A percentile compares a stretch with the other conserved stretches of the same genome.
Evolutionary conservation across 2,888 invertebrate species (phyloP).

Genomic region (Sycophila texana): DNA sequence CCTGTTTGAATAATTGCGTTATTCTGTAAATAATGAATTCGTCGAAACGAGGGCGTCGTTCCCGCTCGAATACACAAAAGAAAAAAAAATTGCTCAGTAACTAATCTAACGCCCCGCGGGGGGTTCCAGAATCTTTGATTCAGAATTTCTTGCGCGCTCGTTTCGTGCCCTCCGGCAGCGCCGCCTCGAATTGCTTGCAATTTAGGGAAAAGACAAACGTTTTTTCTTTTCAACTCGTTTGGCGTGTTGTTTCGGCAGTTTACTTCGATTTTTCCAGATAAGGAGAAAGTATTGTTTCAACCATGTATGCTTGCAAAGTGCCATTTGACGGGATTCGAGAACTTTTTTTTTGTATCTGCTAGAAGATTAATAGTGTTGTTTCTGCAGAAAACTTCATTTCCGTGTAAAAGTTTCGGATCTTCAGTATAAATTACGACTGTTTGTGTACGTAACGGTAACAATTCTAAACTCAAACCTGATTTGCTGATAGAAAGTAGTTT

Average conservation of each 20-base stretch:
- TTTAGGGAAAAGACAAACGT: slow-evolving; percentile 16
- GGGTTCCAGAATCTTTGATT: background rate
- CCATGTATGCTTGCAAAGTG: background rate
- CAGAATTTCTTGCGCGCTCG: background rate
- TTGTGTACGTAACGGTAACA: no score
- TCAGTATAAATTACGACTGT: no score
- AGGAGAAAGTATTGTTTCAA: background rate
- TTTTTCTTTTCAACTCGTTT: slow-evolving; percentile 1
- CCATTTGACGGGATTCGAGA: slow-evolving; percentile 20
- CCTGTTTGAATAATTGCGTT: background rate
- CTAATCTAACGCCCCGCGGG: slow-evolving; percentile 12
- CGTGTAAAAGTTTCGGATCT: no score
- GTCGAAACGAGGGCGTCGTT: slow-evolving; percentile 5
- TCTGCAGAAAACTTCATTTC: no score
- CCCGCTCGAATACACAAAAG: background rate
- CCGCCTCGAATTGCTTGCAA: background rate
- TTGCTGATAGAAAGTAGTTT: no score
- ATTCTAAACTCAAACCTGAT: no score
- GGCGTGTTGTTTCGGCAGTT: background rate
- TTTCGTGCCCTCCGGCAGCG: background rate
- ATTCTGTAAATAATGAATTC: background rate
- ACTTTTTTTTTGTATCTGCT: slow-evolving; percentile 1
- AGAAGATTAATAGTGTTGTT: slow-evolving; percentile 1
- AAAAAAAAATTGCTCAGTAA: background rate
- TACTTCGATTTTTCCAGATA: background rate